Evolutionary conservation across 2,888 invertebrate genomes (phyloP).

Genomic region (Seira sanloemensis): DNA sequence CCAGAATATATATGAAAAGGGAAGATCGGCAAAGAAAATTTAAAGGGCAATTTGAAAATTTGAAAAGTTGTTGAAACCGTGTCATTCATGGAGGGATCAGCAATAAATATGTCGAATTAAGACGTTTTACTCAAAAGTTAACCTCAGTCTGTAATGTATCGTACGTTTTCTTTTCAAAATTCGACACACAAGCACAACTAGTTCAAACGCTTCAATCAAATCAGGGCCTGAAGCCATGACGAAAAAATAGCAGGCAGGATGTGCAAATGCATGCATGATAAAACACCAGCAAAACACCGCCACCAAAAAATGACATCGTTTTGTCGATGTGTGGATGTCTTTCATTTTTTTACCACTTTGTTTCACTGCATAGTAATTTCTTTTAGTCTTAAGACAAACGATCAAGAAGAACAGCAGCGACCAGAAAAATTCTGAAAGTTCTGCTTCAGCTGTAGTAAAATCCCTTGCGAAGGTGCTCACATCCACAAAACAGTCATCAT

Average conservation of each 20-base stretch:
- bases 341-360: not conserved
- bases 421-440: no score
- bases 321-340: not conserved
- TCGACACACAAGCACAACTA: constrained; percentile 62
- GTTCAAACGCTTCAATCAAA: constrained; percentile 63
- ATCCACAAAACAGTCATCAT: not conserved
- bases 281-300: constrained; percentile 32
- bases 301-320: constrained; percentile 22
- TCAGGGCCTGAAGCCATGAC: constrained; percentile 61
- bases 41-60: constrained; percentile 33
- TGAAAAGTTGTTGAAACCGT: constrained; percentile 59
- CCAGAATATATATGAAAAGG: not conserved
- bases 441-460: no score
- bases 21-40: constrained; percentile 8
- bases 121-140: constrained; percentile 58
- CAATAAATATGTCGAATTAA: constrained; percentile 65
- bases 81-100: constrained; percentile 62
- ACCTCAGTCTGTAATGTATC: constrained; percentile 27
- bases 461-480: not conserved
- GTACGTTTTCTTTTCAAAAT: constrained; percentile 41
- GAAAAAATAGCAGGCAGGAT: constrained; percentile 47
- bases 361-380: not conserved
- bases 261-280: constrained; percentile 64
- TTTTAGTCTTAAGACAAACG: not conserved
- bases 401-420: no score